Conservation (phyloP, 2,797 vertebrate genomes). For the Pantherophis alleghaniensis region DNA sequence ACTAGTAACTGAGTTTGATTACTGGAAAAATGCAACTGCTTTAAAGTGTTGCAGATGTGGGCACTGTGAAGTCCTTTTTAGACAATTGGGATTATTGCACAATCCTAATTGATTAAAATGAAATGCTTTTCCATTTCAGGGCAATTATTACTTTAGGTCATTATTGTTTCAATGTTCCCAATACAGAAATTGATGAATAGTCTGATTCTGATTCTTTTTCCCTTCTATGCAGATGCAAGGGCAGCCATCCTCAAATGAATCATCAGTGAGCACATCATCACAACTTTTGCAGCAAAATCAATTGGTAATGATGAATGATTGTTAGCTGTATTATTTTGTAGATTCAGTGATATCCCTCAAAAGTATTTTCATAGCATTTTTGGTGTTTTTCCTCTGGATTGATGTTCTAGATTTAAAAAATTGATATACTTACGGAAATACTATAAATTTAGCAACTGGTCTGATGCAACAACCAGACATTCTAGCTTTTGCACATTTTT, state of each 20-base stretch:
- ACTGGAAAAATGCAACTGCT: background rate
- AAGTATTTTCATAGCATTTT: background rate
- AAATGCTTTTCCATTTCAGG: background rate
- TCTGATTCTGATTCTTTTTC: conserved; percentile 52
- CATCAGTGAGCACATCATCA: conserved; percentile 69
- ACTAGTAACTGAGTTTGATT: conserved; percentile 9
- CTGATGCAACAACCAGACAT: background rate
- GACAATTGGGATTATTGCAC: background rate
- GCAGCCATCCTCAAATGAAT: conserved; percentile 70
- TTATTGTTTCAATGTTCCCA: conserved; percentile 30
- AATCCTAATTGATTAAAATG: background rate
- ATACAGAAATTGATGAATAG: conserved; percentile 33
- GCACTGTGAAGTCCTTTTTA: background rate
- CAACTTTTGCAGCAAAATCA: conserved; percentile 75
- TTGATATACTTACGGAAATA: background rate
- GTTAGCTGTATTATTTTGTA: background rate
- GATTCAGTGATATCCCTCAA: background rate
- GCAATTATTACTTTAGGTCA: conserved; percentile 17
- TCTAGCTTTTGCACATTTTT: background rate
- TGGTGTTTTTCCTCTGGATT: background rate
- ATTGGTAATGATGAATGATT: conserved; percentile 73
- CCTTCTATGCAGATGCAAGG: conserved; percentile 76
- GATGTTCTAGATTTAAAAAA: background rate
- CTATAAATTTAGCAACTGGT: background rate
- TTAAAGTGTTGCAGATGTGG: background rate